Percentiles rank a stretch among this genome's conserved stretches.
phyloP scores from a whole-genome alignment of 2,797 vertebrate genomes.

The Chromis chromis region DNA sequence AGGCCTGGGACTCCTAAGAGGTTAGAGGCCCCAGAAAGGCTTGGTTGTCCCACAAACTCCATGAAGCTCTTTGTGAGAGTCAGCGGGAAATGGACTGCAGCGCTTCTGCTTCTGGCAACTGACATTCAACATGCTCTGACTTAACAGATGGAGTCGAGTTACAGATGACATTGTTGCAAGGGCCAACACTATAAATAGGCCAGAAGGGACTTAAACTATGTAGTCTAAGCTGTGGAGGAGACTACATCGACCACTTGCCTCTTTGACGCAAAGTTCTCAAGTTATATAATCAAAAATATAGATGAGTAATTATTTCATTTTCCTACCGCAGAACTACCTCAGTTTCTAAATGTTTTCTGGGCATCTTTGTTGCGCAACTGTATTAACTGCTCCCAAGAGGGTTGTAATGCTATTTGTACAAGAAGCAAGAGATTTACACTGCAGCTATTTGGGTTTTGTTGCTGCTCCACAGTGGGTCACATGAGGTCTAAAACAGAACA shows the following conservation, averaged over 20 bases:
- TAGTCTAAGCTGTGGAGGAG: slow-evolving; percentile 72
- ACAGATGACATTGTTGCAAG: slow-evolving; percentile 95
- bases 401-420: slow-evolving; percentile 9
- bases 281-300: slow-evolving; percentile 2
- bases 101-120: slow-evolving; percentile 84
- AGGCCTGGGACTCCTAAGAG: slow-evolving; percentile 64
- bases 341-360: neutral
- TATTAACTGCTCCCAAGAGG: slow-evolving; percentile 20
- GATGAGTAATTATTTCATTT: neutral
- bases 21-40: slow-evolving; percentile 72
- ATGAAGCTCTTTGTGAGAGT: slow-evolving; percentile 88
- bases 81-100: slow-evolving; percentile 77
- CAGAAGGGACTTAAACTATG: slow-evolving; percentile 87
- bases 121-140: slow-evolving; percentile 91
- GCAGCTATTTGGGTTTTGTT: slow-evolving; percentile 43
- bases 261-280: slow-evolving; percentile 19
- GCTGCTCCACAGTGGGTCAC: slow-evolving; percentile 40
- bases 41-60: slow-evolving; percentile 87
- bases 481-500: slow-evolving; percentile 16
- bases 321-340: neutral
- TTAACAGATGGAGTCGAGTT: slow-evolving; percentile 94
- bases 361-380: slow-evolving; percentile 1
- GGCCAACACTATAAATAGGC: slow-evolving; percentile 96
- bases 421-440: slow-evolving; percentile 25
- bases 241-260: slow-evolving; percentile 54